A percentile compares a stretch with the other conserved stretches of the same genome.
These are phyloP conservation scores for Priocnemis perturbator DNA, from an alignment of 2,888 invertebrate species.

Conservation along the genomic window DNA sequence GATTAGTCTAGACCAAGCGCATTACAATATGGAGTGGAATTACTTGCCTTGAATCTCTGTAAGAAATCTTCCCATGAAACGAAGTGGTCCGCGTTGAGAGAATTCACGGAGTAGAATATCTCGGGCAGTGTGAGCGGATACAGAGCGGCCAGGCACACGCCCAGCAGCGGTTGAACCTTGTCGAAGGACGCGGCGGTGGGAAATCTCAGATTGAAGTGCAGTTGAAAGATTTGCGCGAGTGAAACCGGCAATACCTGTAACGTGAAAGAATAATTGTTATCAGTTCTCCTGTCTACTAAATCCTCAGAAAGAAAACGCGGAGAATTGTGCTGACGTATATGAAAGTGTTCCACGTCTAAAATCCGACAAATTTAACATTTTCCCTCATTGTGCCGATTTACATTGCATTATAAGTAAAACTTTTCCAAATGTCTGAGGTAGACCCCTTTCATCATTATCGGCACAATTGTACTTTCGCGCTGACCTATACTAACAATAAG, in stretches of 20 bases:
- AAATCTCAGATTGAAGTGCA: constrained; percentile 94
- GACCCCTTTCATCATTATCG: too few relatives aligned
- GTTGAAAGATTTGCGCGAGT: constrained; percentile 90
- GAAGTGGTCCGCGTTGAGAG: constrained; percentile 86
- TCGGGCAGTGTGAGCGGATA: constrained; percentile 93
- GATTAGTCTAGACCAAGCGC: too few relatives aligned
- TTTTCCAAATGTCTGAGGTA: too few relatives aligned
- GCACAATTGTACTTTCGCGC: too few relatives aligned
- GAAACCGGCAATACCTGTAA: constrained; percentile 86
- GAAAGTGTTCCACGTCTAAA: too few relatives aligned
- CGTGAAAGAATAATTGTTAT: neutral
- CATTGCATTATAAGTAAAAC: too few relatives aligned
- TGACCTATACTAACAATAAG: too few relatives aligned
- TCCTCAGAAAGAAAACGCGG: too few relatives aligned
- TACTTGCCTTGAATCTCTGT: constrained; percentile 84
- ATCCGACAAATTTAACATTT: too few relatives aligned
- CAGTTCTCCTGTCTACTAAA: neutral
- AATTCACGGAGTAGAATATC: constrained; percentile 95
- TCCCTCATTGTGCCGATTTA: too few relatives aligned
- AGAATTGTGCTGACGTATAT: too few relatives aligned
- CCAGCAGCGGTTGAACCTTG: constrained; percentile 90
- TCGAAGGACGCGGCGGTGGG: constrained; percentile 94
- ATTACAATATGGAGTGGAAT: neutral
- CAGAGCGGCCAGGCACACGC: constrained; percentile 92
- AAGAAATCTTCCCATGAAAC: constrained; percentile 94